Conservation (phyloP, 2,797 vertebrate species). For the Crocidura indochinensis region DNA sequence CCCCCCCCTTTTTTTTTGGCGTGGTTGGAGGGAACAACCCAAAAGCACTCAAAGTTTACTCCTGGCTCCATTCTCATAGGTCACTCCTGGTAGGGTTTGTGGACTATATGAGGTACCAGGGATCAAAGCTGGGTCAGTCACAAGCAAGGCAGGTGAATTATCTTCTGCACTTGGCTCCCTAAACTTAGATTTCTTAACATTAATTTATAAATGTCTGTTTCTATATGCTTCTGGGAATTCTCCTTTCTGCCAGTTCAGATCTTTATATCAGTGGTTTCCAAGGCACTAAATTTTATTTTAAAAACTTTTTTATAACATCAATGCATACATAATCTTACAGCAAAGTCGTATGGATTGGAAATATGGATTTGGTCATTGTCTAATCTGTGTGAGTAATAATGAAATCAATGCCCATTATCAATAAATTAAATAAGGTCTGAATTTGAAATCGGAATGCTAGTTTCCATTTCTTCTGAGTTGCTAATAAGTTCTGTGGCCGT, state of each 20-base stretch:
- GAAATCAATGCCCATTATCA: constrained; percentile 62
- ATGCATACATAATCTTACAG: constrained; percentile 37
- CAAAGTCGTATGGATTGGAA: constrained; percentile 52
- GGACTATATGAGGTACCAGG: no score
- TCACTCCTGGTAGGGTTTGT: no score
- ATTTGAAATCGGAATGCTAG: constrained; percentile 1
- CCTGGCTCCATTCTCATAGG: no score
- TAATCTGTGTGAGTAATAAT: constrained; percentile 44
- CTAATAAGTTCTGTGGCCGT: constrained; percentile 42
- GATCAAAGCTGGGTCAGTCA: no score
- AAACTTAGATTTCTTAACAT: constrained; percentile 42
- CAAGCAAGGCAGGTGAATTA: no score
- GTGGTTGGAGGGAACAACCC: no score
- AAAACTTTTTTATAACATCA: constrained; percentile 45
- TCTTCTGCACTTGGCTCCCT: no score
- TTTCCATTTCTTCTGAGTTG: constrained; percentile 50
- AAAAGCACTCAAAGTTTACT: no score
- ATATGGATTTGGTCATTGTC: constrained; percentile 57
- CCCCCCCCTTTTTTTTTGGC: background rate
- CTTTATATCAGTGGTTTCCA: constrained; percentile 62
- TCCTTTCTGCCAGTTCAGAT: constrained; percentile 52
- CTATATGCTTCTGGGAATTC: background rate
- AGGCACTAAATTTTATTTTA: constrained; percentile 65
- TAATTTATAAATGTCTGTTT: constrained; percentile 57
- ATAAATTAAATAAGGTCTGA: constrained; percentile 58